A percentile compares a stretch with the other conserved stretches of the same genome.
These are phyloP conservation scores for Ciconia boyciana DNA, from an alignment of 2,113 vertebrate genomes.

Conservation along the genomic window DNA sequence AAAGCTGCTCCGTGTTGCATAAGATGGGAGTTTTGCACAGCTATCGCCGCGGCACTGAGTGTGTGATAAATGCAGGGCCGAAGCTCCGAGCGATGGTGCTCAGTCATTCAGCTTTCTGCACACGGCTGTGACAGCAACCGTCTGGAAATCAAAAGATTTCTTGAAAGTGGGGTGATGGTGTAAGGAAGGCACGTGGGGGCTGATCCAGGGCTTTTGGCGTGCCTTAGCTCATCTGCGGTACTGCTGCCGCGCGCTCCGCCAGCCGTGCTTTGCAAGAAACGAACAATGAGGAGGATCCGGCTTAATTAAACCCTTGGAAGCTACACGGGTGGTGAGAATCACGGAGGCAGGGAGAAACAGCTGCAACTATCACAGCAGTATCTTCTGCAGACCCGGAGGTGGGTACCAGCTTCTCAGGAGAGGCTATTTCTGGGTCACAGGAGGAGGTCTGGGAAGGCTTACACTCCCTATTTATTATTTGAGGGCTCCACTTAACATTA, in stretches of 20 bases:
- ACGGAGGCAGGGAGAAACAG: neutral
- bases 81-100: neutral
- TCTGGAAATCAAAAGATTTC: neutral
- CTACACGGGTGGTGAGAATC: neutral
- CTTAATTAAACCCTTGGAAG: neutral
- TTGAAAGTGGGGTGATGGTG: neutral
- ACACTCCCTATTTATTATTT: neutral
- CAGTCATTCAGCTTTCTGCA: neutral
- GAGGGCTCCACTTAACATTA: neutral
- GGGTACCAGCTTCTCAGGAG: neutral
- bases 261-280: neutral
- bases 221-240: neutral
- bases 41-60: fast-evolving
- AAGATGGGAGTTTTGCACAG: neutral
- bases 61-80: fast-evolving
- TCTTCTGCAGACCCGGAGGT: neutral
- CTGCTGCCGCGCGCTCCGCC: fast-evolving
- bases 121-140: neutral
- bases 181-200: neutral
- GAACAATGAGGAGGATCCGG: neutral
- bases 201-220: neutral
- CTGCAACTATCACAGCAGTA: neutral
- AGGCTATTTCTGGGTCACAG: neutral
- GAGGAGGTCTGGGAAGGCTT: neutral
- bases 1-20: neutral